Percentiles rank a stretch among this genome's conserved stretches.
Conservation (phyloP, 2,888 invertebrate genomes). For the Atethmia centrago region DNA sequence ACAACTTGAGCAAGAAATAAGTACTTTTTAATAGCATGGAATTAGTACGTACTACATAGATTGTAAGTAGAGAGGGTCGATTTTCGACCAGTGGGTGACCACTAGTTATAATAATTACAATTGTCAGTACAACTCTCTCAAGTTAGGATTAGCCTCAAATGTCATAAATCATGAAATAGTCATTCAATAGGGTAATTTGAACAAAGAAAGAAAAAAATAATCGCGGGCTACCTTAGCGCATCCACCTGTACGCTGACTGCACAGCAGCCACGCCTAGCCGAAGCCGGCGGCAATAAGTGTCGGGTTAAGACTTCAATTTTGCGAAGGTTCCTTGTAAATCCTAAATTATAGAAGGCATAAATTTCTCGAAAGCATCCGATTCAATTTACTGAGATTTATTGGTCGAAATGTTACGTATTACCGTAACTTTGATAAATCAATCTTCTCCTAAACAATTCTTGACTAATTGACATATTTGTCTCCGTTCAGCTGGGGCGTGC, state of each 20-base stretch:
- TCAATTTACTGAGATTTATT: constrained; percentile 47
- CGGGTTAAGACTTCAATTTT: constrained; percentile 42
- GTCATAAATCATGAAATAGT: no score
- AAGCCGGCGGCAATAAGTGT: constrained; percentile 49
- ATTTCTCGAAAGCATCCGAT: constrained; percentile 24
- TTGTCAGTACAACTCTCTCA: background rate
- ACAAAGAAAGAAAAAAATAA: no score
- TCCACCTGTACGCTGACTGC: constrained; percentile 32
- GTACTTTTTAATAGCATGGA: no score
- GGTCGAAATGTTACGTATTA: constrained; percentile 22
- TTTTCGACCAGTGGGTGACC: no score
- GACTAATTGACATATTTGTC: constrained; percentile 22
- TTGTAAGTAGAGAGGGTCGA: no score
- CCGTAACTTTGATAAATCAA: constrained; percentile 12
- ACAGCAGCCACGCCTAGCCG: constrained; percentile 31
- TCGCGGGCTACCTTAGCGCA: background rate
- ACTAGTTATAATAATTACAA: background rate
- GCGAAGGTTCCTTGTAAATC: constrained; percentile 35
- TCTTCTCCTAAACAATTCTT: constrained; percentile 30
- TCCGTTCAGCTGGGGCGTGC: background rate
- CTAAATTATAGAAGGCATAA: constrained; percentile 41
- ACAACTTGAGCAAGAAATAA: no score
- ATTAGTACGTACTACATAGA: no score
- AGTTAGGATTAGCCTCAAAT: background rate
- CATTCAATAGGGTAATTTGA: no score